phyloP scores from a whole-genome alignment of 2,888 invertebrate genomes.

The Microplitis deprimator region DNA sequence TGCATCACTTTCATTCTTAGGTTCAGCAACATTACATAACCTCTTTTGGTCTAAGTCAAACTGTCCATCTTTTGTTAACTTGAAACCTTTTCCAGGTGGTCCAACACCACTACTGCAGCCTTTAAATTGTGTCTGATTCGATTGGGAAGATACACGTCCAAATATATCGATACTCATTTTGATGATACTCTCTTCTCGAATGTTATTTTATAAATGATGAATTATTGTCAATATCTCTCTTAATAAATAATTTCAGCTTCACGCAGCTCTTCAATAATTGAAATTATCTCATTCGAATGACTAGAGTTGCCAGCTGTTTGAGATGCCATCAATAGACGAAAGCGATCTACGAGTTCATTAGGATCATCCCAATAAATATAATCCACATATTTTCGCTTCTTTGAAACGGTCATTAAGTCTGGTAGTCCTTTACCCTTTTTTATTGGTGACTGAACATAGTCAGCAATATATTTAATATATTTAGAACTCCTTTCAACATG shows the following conservation, averaged over 20 bases:
- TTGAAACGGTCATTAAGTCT: background rate
- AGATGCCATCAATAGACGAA: constrained; percentile 43
- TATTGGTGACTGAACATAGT: too few relatives aligned
- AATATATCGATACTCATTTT: too few relatives aligned
- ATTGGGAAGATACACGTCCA: too few relatives aligned
- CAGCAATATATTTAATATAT: too few relatives aligned
- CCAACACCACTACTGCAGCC: too few relatives aligned
- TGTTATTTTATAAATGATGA: background rate
- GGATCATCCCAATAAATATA: constrained; percentile 49
- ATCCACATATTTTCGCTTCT: constrained; percentile 29
- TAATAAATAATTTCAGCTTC: constrained; percentile 47
- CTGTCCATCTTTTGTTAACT: constrained; percentile 32
- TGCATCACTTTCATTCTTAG: too few relatives aligned
- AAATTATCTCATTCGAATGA: constrained; percentile 44
- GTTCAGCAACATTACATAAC: too few relatives aligned
- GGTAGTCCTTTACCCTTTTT: background rate
- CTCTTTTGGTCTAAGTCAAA: constrained; percentile 20
- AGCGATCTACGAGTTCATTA: constrained; percentile 46
- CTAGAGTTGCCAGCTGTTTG: constrained; percentile 40
- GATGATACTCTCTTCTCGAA: background rate
- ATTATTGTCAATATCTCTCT: background rate
- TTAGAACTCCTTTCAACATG: background rate
- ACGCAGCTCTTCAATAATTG: constrained; percentile 26
- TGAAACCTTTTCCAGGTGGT: constrained; percentile 26
- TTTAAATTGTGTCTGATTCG: too few relatives aligned